Percentiles rank a stretch among this genome's conserved stretches.
These are phyloP conservation scores for Abrostola tripartita DNA, from an alignment of 2,888 invertebrate genomes.

Conservation along the genomic window DNA sequence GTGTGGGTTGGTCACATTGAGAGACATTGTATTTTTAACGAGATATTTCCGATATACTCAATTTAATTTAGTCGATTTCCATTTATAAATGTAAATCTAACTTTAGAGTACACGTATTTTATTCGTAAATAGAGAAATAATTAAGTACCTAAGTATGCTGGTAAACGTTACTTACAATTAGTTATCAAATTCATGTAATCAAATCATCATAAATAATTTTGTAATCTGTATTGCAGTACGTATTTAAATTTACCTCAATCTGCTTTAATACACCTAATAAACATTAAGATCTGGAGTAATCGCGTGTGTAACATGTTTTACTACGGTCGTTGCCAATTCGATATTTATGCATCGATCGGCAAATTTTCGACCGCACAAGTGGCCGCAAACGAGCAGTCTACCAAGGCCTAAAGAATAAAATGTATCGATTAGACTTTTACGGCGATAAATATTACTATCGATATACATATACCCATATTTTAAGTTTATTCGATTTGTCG, in stretches of 20 bases:
- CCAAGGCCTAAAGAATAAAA: conserved; percentile 38
- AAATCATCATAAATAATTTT: neutral
- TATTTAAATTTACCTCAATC: conserved; percentile 2
- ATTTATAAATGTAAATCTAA: neutral
- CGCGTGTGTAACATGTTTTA: conserved; percentile 37
- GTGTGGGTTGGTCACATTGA: conserved; percentile 24
- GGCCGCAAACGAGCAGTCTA: conserved; percentile 38
- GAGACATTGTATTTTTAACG: neutral
- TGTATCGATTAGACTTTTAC: conserved; percentile 37
- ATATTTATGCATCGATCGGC: conserved; percentile 38
- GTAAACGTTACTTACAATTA: neutral
- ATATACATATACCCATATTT: conserved; percentile 7
- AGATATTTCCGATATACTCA: neutral
- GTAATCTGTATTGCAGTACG: neutral
- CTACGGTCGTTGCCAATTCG: conserved; percentile 39
- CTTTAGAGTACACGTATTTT: neutral
- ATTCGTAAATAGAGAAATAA: neutral
- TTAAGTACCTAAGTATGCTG: neutral
- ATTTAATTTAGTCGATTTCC: neutral
- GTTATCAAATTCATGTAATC: neutral
- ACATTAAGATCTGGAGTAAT: conserved; percentile 24
- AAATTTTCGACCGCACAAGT: conserved; percentile 52
- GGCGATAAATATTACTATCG: conserved; percentile 20
- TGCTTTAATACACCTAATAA: neutral
- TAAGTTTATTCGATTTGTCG: conserved; percentile 27